These are phyloP conservation scores for Copidosoma aretas DNA, from an alignment of 2,888 invertebrate genomes.

Conservation along the genomic window DNA sequence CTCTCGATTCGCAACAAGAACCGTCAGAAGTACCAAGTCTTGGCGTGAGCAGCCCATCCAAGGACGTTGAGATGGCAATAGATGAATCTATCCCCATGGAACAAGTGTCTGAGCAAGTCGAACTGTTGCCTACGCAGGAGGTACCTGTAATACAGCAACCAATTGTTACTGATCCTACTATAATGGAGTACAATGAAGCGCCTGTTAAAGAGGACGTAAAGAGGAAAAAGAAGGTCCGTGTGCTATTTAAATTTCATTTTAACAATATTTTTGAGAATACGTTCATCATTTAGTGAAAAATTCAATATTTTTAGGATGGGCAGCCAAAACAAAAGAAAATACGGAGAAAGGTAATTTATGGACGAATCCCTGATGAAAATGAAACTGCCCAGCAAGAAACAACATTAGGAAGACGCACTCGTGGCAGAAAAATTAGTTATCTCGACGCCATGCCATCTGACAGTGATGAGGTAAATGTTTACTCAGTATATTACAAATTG, in stretches of 20 bases:
- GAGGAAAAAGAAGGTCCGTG: conserved; percentile 41
- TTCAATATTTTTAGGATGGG: conserved; percentile 17
- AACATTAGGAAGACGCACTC: conserved; percentile 71
- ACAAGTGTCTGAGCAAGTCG: too few species aligned
- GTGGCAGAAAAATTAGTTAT: conserved; percentile 79
- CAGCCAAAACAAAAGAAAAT: conserved; percentile 40
- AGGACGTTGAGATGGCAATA: conserved; percentile 23
- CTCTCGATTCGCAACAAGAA: conserved; percentile 2
- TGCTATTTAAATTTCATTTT: too few species aligned
- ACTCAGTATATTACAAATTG: neutral
- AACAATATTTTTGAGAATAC: too few species aligned
- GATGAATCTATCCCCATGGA: conserved; percentile 28
- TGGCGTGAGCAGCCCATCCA: neutral
- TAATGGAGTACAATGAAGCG: conserved; percentile 25
- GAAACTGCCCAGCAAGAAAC: conserved; percentile 64
- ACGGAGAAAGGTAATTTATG: conserved; percentile 51
- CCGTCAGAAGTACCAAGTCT: neutral
- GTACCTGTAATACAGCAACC: conserved; percentile 7
- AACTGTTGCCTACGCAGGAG: conserved; percentile 12
- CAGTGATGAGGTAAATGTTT: conserved; percentile 72
- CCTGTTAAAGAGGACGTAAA: conserved; percentile 37
- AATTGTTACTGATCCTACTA: conserved; percentile 15
- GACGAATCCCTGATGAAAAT: conserved; percentile 59
- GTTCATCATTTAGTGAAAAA: conserved; percentile 15
- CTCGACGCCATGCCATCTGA: conserved; percentile 79